Conservation (phyloP, 2,113 vertebrate genomes). For the Sylvia atricapilla region DNA sequence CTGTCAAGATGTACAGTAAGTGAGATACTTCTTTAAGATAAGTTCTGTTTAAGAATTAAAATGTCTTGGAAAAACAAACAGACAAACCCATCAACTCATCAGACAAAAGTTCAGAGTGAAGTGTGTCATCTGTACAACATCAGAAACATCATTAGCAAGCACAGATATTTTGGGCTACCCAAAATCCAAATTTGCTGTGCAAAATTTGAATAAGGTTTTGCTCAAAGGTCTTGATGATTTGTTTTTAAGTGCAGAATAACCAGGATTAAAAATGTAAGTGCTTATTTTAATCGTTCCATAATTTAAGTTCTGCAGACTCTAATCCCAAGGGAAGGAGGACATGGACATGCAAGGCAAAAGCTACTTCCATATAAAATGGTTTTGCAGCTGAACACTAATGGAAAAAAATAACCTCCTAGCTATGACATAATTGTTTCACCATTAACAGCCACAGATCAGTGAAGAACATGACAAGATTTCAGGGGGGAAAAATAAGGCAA, state of each 20-base stretch:
- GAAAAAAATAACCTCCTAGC: neutral
- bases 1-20: neutral
- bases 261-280: neutral
- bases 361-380: neutral
- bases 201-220: neutral
- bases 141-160: neutral
- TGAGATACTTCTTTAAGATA: constrained; percentile 2
- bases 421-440: constrained; percentile 18
- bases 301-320: neutral
- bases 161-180: neutral
- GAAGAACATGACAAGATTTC: neutral
- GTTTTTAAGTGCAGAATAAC: neutral
- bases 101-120: neutral
- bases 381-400: neutral
- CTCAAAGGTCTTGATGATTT: neutral
- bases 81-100: neutral
- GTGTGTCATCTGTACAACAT: neutral
- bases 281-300: neutral
- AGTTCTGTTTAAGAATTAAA: neutral
- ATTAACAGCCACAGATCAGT: neutral
- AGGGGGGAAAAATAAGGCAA: neutral
- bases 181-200: neutral
- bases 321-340: neutral
- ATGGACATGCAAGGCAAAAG: neutral
- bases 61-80: neutral